These are phyloP conservation scores for Semnornis frantzii DNA, from an alignment of 2,113 vertebrate species.

Conservation along the genomic window DNA sequence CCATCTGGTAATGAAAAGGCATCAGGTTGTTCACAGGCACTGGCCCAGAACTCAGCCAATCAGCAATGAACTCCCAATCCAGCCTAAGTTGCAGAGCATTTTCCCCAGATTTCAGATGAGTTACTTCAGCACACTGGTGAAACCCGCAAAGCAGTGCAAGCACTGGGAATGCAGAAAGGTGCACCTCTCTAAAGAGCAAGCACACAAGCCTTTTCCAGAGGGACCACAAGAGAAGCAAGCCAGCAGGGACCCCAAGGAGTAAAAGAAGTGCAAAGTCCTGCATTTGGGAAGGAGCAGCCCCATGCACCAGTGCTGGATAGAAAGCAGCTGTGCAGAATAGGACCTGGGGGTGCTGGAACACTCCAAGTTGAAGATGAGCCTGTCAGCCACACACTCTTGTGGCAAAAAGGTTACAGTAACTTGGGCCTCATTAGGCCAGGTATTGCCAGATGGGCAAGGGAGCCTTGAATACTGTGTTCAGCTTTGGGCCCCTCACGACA, in stretches of 20 bases:
- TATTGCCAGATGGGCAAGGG: background rate
- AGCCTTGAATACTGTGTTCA: background rate
- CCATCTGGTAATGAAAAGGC: accelerated
- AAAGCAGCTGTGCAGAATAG: background rate
- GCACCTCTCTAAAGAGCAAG: background rate
- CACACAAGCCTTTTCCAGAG: background rate
- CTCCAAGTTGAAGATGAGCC: background rate
- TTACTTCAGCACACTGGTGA: accelerated
- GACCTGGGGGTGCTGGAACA: background rate
- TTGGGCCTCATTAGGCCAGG: background rate
- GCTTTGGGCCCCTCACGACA: background rate
- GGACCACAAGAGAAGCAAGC: background rate
- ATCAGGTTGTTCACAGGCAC: background rate
- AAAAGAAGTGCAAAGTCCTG: background rate
- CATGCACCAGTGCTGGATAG: accelerated
- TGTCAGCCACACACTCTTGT: accelerated
- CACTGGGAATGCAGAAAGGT: background rate
- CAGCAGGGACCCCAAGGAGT: background rate
- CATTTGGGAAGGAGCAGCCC: background rate
- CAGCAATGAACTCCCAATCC: background rate
- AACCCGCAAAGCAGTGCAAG: background rate
- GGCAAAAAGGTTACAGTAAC: background rate
- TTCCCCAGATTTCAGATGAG: background rate
- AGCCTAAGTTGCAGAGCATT: background rate
- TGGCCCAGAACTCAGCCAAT: background rate